Percentiles rank a stretch among this genome's conserved stretches.
phyloP scores from a whole-genome alignment of 2,888 invertebrate genomes.

The Furcula furcula region DNA sequence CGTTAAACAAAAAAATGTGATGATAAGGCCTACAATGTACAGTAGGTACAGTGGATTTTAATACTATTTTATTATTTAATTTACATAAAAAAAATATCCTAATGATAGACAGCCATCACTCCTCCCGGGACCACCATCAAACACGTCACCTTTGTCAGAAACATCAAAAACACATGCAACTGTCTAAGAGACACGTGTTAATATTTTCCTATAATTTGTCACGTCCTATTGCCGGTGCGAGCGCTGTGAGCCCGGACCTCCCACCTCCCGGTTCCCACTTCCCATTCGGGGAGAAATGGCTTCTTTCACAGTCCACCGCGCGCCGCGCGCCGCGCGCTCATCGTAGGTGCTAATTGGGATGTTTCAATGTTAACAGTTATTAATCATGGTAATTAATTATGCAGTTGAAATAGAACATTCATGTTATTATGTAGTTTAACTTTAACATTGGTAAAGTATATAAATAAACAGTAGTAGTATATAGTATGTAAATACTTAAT shows the following conservation, averaged over 20 bases:
- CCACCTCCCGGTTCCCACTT: constrained; percentile 5
- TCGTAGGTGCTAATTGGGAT: constrained; percentile 2
- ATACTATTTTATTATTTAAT: too few species aligned
- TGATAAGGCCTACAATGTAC: too few species aligned
- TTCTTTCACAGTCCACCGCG: constrained; percentile 1
- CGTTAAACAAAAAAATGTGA: too few species aligned
- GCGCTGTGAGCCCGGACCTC: constrained; percentile 30
- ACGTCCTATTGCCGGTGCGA: constrained; percentile 7
- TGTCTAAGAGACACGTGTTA: constrained; percentile 28
- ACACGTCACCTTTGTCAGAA: too few species aligned
- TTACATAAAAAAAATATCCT: too few species aligned
- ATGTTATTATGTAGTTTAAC: not conserved
- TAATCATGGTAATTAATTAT: not conserved
- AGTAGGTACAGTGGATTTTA: too few species aligned
- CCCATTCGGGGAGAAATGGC: constrained; percentile 9
- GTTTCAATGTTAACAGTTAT: not conserved
- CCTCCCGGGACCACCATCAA: too few species aligned
- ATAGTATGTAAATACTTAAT: too few species aligned
- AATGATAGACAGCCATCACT: too few species aligned
- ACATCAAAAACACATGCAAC: constrained; percentile 20
- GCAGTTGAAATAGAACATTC: not conserved
- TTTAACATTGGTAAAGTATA: too few species aligned
- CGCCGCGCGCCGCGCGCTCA: not conserved
- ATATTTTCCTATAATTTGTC: constrained; percentile 37
- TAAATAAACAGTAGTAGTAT: too few species aligned